phyloP scores from a whole-genome alignment of 1,140 invertebrate genomes.

The Ctenoplectra terminalis region DNA sequence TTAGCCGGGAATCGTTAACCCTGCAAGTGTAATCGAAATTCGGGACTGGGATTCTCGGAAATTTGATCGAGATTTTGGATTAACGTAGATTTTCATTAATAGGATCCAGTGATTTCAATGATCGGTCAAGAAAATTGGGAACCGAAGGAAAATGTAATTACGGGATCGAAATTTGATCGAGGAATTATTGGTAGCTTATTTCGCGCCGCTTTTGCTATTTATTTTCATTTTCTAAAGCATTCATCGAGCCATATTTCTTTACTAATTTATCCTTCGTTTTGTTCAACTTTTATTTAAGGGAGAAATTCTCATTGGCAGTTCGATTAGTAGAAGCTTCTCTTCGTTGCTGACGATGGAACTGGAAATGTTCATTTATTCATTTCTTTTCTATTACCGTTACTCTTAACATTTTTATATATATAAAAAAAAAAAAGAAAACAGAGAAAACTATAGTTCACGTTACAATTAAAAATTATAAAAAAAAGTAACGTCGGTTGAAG shows the following conservation, averaged over 20 bases:
- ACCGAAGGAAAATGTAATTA: neutral
- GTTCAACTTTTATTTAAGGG: neutral
- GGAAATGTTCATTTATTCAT: too few relatives aligned
- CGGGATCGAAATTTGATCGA: neutral
- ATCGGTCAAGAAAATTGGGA: neutral
- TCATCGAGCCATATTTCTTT: neutral
- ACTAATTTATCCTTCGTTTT: neutral
- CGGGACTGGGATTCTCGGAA: too few relatives aligned
- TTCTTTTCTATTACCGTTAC: too few relatives aligned
- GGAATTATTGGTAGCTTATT: neutral
- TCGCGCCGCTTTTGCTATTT: conserved; percentile 46
- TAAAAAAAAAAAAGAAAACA: too few relatives aligned
- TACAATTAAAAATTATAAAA: too few relatives aligned
- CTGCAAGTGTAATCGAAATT: neutral
- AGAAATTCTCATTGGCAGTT: neutral
- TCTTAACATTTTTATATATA: too few relatives aligned
- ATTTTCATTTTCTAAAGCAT: neutral
- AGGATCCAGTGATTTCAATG: neutral
- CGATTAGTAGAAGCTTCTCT: neutral
- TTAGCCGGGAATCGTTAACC: conserved; percentile 40
- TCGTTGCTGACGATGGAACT: conserved; percentile 3
- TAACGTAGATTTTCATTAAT: neutral
- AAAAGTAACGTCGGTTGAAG: too few relatives aligned
- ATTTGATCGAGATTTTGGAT: neutral
- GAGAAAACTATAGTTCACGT: too few relatives aligned